Evolutionary conservation across 2,797 vertebrate species (phyloP).

Genomic region (Pyrrhura leucotis): DNA sequence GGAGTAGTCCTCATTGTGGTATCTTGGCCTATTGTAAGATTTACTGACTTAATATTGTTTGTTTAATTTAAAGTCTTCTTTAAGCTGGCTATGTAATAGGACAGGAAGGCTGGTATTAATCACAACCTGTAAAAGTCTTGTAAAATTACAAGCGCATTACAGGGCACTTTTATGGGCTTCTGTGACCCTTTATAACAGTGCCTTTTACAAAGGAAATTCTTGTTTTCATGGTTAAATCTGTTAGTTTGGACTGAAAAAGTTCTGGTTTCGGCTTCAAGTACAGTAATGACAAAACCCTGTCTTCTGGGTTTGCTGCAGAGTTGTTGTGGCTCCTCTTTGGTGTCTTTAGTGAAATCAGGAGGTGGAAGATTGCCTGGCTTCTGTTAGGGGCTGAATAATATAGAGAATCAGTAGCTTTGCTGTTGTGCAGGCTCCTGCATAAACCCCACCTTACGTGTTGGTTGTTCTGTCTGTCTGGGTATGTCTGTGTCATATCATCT

Average conservation of each 20-base stretch:
- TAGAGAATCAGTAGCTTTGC: background rate
- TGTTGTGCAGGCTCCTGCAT: background rate
- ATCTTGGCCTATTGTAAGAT: background rate
- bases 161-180: background rate
- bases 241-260: background rate
- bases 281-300: background rate
- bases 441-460: fast-evolving
- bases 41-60: background rate
- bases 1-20: background rate
- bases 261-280: background rate
- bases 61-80: background rate
- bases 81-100: background rate
- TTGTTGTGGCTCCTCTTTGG: background rate
- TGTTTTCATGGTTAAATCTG: background rate
- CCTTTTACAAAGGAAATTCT: background rate
- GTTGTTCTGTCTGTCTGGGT: background rate
- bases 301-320: background rate
- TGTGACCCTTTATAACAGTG: fast-evolving
- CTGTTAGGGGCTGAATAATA: background rate
- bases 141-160: background rate
- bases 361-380: background rate
- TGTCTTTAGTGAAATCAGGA: background rate
- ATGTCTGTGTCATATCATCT: too few species aligned
- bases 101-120: background rate
- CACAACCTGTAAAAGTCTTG: background rate